Base-by-base conservation (phyloP, 1,140 invertebrate genomes). In the Heliconius eleuchia region DNA sequence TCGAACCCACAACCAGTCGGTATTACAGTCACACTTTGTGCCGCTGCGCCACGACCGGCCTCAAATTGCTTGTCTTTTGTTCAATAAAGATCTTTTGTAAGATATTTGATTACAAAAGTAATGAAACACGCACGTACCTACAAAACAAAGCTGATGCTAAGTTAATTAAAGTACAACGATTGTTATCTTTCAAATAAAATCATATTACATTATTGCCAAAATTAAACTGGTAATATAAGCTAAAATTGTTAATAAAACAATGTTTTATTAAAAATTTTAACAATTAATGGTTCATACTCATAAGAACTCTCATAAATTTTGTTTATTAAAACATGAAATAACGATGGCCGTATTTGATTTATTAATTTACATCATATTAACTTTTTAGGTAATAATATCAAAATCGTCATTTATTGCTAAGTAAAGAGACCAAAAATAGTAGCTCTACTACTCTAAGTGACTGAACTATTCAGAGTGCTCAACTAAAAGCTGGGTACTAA, bases 181-280 rank as follows among this genome's bases (percentile, higher is more conserved):
- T 52, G 57, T 73, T 80, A 80, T 80, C 70, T 19, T 76, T n/a
- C 30, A 72, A 73, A 76, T 73, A 76, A 80, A 80, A 80, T 80
- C 78, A 76, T 76, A 80, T 80, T 80, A 80, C 70, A 52, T 73
- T 70, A 76, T 7, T 79, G 73, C 72, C 75, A 72, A 66, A 80
- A 80, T 76, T 50, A 73, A 76, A 74, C 57, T 72, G 3, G 78
- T 39, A 80, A 80, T 76, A 71, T 75, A 37, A 79, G 74, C 5
- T 76, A 60, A 66, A 76, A 76, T 76, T 72, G 73, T 27, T 19
- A 74, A 74, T n/a, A 37, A 70, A 55, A 79, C 57, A 74, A 74
- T 55, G 60, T n/a, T 79, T 79, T 23, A 23, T 23, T 23, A 23
- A 23, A 23, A 66, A 74, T 74, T 34, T 66, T 66, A 73, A 78